Percentiles rank a stretch among this genome's conserved stretches.
phyloP scores from a whole-genome alignment of 2,797 vertebrate species.

The Florisuga fusca region DNA sequence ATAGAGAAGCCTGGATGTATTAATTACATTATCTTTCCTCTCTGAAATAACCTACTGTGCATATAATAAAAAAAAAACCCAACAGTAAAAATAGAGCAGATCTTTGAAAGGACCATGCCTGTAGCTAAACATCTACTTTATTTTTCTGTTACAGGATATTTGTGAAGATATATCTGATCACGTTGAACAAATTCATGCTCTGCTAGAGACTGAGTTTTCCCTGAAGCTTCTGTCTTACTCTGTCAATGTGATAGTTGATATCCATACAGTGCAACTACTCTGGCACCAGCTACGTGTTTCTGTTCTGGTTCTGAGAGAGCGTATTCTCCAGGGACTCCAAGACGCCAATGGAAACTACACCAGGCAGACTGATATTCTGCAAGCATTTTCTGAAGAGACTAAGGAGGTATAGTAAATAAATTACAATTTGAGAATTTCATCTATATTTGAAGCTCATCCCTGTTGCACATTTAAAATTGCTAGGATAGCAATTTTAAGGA shows the following conservation, averaged over 20 bases:
- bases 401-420: conserved; percentile 81
- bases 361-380: conserved; percentile 95
- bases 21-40: background rate
- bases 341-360: conserved; percentile 99
- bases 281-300: conserved; percentile 98
- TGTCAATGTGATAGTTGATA: conserved; percentile 97
- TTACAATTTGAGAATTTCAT: background rate
- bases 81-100: background rate
- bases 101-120: background rate
- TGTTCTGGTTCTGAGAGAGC: conserved; percentile 94
- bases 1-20: background rate
- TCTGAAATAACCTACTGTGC: background rate
- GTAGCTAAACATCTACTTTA: conserved; percentile 4
- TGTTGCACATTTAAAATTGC: background rate
- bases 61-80: conserved; percentile 17
- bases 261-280: conserved; percentile 94
- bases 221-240: conserved; percentile 97
- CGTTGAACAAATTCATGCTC: conserved; percentile 97
- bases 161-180: conserved; percentile 99
- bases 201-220: conserved; percentile 97
- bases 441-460: background rate
- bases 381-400: conserved; percentile 94
- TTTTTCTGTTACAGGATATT: conserved; percentile 86
- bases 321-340: conserved; percentile 95
- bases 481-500: background rate